Percentiles rank a stretch among this genome's conserved stretches.
Conservation (phyloP, 1,140 invertebrate species). For the Acromyrmex heyeri region DNA sequence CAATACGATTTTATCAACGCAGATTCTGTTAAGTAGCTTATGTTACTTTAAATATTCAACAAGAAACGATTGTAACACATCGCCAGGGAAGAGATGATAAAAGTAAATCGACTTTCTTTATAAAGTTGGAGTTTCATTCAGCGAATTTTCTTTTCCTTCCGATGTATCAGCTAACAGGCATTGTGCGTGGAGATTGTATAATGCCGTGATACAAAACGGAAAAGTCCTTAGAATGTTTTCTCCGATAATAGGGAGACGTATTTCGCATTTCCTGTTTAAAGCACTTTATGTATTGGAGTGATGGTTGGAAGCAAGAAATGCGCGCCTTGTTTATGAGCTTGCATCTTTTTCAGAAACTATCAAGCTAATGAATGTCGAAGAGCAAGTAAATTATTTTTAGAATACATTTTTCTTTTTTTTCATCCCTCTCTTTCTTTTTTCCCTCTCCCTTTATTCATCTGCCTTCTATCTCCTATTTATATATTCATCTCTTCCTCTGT, state of each 20-base stretch:
- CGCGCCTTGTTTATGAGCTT: neutral
- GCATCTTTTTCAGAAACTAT: slow-evolving; percentile 16
- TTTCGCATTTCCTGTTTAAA: slow-evolving; percentile 31
- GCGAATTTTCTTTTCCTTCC: slow-evolving; percentile 22
- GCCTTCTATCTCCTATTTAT: neutral
- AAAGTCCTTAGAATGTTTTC: slow-evolving; percentile 33
- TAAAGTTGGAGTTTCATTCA: slow-evolving; percentile 46
- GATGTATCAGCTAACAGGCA: slow-evolving; percentile 53
- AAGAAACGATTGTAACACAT: slow-evolving; percentile 43
- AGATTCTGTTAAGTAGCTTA: slow-evolving; percentile 25
- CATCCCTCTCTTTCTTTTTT: neutral
- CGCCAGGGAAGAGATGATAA: slow-evolving; percentile 24
- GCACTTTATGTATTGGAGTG: slow-evolving; percentile 18
- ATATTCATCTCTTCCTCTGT: neutral
- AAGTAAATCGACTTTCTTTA: slow-evolving; percentile 52
- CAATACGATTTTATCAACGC: slow-evolving; percentile 12
- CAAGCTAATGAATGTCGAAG: slow-evolving; percentile 13
- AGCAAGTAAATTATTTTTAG: neutral
- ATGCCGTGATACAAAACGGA: slow-evolving; percentile 30
- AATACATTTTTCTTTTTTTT: neutral
- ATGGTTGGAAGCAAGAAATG: slow-evolving; percentile 8
- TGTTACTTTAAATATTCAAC: slow-evolving; percentile 36
- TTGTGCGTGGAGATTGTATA: slow-evolving; percentile 26
- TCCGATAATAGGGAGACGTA: slow-evolving; percentile 33
- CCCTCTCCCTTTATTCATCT: neutral